Conservation (phyloP, 2,888 invertebrate genomes). For the Dyspetes luteomarginatus region DNA sequence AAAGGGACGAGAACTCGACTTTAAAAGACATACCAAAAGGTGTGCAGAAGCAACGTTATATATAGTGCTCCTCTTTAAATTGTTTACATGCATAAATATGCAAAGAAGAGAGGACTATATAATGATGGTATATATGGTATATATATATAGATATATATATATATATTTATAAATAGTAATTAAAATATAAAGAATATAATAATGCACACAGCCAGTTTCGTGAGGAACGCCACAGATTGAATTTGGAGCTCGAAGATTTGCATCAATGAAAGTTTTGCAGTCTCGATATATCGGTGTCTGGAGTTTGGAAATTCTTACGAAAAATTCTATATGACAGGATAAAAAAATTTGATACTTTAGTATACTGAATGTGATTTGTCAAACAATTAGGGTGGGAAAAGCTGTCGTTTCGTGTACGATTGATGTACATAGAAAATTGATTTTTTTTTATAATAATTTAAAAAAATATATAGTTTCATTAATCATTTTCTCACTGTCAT, state of each 20-base stretch:
- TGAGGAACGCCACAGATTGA: conserved; percentile 32
- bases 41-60: conserved; percentile 45
- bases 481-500: too few relatives aligned
- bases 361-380: conserved; percentile 29
- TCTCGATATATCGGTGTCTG: neutral
- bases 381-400: conserved; percentile 51
- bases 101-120: neutral
- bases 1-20: conserved; percentile 50
- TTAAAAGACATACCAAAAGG: conserved; percentile 25
- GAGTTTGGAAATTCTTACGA: neutral
- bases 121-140: conserved; percentile 9
- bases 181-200: conserved; percentile 20
- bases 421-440: too few relatives aligned
- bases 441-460: too few relatives aligned
- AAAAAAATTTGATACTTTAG: neutral
- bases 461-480: too few relatives aligned
- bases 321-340: conserved; percentile 1
- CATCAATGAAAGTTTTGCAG: conserved; percentile 7
- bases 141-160: conserved; percentile 2
- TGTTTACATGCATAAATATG: neutral
- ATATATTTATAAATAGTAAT: neutral
- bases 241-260: conserved; percentile 16
- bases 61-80: conserved; percentile 3
- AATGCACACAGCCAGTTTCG: neutral
- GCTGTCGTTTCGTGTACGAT: conserved; percentile 12